Base-by-base conservation (phyloP, 2,888 invertebrate species). In the Scaptomyza tumidula region DNA sequence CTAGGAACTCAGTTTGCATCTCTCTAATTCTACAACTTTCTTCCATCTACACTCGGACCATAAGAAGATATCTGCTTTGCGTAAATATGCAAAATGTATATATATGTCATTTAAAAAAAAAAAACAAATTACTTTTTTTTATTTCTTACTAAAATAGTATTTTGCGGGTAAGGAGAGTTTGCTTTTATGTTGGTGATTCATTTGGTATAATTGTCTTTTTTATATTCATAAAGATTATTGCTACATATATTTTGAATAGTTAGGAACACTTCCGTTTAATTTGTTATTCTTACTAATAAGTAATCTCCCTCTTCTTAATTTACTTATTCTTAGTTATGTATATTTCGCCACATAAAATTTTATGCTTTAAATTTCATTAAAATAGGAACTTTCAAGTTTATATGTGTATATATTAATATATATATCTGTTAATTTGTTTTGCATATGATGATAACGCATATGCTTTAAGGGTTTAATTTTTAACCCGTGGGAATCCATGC, bases 311-410 rank as follows among this genome's bases (percentile, higher is more conserved):
- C 60, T 69, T 33, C 46, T 73, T 68, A 58, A 54, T 62, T 74
- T 71, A 48, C 54, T 64, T 71, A 64, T 60, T 49, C 62, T 63
- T 67, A 69, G 55, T 49, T 71, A 57, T 71, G 39, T 71, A 69
- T 61, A 61, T 55, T 71, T 63, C 56, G 61, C 58, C 50, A 65
- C 66, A 70, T 66, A 70, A 79, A 75, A 83, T 79, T 60, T 74
- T 68, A 72, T 72, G 71, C 46, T 52, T 68, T 74, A 37, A 64
- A 69, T 79, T 56, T 85, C 46, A 68, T 75, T 83, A 88, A 88
- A 89, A 86, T 88, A 90, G 89, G 88, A 89, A 89, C 89, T 88
- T 80, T 88, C 77, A 75, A 76, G 76, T 86, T 86, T 82, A 76
- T 85, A 61, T 78, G 63, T 74, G 67, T 41, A 68, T 71, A 64